Conservation (phyloP, 2,888 invertebrate species). For the Baronia brevicornis region DNA sequence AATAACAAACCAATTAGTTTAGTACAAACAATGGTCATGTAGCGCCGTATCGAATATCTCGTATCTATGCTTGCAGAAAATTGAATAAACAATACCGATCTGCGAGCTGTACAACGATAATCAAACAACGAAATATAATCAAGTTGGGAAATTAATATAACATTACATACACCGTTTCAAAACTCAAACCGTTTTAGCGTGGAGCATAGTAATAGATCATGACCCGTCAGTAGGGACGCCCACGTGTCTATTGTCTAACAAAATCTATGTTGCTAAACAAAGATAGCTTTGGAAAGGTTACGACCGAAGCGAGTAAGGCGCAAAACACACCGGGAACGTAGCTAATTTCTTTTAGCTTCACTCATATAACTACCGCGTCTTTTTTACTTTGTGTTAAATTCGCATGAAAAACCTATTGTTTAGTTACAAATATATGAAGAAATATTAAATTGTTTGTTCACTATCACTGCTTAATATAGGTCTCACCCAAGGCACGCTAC, state of each 20-base stretch:
- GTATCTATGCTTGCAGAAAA: neutral
- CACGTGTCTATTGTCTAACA: conserved; percentile 33
- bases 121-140: conserved; percentile 7
- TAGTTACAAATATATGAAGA: too few species aligned
- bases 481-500: too few species aligned
- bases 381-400: too few species aligned
- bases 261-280: conserved; percentile 13
- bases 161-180: conserved; percentile 27
- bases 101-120: neutral
- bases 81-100: conserved; percentile 3
- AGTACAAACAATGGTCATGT: too few species aligned
- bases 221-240: conserved; percentile 40
- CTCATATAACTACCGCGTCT: too few species aligned
- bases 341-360: too few species aligned
- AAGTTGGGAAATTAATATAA: conserved; percentile 13
- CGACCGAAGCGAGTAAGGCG: too few species aligned
- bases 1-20: too few species aligned
- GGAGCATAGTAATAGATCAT: conserved; percentile 32
- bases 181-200: conserved; percentile 20
- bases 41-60: neutral
- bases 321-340: too few species aligned
- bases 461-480: too few species aligned
- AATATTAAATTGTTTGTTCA: too few species aligned
- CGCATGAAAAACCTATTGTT: too few species aligned
- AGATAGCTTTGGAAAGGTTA: conserved; percentile 14